Evolutionary conservation across 2,888 invertebrate genomes (phyloP).

Genomic region (Antitype chi): DNA sequence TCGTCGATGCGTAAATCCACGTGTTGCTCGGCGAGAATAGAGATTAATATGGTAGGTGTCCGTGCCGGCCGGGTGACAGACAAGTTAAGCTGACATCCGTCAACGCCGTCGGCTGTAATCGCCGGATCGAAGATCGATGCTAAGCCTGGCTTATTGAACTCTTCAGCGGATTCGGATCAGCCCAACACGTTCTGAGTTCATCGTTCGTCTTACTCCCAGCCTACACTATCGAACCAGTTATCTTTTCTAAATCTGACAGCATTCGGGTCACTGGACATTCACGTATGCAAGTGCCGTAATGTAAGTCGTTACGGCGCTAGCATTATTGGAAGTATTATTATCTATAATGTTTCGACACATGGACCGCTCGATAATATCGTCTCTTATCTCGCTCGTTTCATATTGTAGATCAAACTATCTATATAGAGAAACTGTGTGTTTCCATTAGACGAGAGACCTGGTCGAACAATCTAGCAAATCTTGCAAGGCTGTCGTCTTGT

Average conservation of each 20-base stretch:
- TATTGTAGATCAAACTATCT: constrained; percentile 65
- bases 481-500: constrained; percentile 47
- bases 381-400: constrained; percentile 65
- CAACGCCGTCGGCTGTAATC: constrained; percentile 88
- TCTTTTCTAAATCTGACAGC: constrained; percentile 84
- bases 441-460: constrained; percentile 70
- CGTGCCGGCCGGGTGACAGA: constrained; percentile 85
- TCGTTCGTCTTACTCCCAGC: constrained; percentile 75
- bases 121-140: constrained; percentile 88
- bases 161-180: constrained; percentile 82
- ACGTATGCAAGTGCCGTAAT: constrained; percentile 71
- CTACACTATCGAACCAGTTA: constrained; percentile 79
- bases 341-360: constrained; percentile 67
- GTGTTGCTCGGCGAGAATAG: constrained; percentile 88
- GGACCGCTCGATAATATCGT: constrained; percentile 64
- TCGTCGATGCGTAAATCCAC: constrained; percentile 88
- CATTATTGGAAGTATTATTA: constrained; percentile 55
- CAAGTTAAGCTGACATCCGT: constrained; percentile 90
- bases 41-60: constrained; percentile 89
- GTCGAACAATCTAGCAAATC: constrained; percentile 68
- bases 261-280: constrained; percentile 79
- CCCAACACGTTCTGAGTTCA: constrained; percentile 79
- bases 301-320: constrained; percentile 55
- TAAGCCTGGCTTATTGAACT: constrained; percentile 89
- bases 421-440: constrained; percentile 70